phyloP scores from a whole-genome alignment of 2,113 vertebrate genomes.

The Gopherus evgoodei region DNA sequence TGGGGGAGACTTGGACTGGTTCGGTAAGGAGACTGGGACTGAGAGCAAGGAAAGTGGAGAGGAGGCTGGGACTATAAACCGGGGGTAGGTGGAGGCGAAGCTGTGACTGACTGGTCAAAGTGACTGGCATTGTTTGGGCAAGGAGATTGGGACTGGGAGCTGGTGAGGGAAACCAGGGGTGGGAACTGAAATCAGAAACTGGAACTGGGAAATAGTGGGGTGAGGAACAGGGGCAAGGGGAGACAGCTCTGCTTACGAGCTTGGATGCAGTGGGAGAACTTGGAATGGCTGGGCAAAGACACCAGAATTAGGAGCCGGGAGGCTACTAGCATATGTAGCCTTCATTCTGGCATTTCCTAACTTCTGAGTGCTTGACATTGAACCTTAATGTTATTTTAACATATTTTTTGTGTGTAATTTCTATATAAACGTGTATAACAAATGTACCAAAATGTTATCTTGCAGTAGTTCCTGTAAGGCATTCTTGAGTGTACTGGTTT shows the following conservation, averaged over 20 bases:
- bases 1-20: not conserved
- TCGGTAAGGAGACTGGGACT: not conserved
- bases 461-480: not conserved
- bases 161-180: not conserved
- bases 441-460: not conserved
- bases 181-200: not conserved
- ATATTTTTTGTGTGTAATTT: not conserved
- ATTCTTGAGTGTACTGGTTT: not conserved
- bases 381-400: not conserved
- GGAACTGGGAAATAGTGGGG: not conserved
- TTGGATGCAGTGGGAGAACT: not conserved
- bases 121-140: not conserved
- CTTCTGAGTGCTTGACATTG: not conserved
- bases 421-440: not conserved
- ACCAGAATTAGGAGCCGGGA: not conserved
- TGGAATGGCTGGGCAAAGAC: not conserved
- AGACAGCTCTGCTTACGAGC: not conserved
- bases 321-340: not conserved
- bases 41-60: not conserved
- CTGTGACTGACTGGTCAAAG: not conserved
- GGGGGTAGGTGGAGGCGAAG: not conserved
- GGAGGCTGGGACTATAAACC: not conserved
- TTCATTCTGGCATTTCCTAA: not conserved
- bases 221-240: fast-evolving
- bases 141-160: not conserved